Conservation (phyloP, 2,888 invertebrate species). For the Dryobota labecula region DNA sequence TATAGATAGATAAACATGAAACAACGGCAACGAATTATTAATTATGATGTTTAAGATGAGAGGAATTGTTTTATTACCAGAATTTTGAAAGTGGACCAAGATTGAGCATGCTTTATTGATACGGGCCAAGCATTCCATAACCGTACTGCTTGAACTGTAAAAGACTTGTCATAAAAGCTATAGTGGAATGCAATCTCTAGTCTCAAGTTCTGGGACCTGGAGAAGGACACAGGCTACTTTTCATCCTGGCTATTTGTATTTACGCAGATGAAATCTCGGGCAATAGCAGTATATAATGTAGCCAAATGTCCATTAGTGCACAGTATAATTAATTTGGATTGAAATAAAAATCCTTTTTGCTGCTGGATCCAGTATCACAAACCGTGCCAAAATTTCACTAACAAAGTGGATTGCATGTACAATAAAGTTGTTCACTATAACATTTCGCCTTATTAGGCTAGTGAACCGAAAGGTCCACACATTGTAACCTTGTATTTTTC, state of each 20-base stretch:
- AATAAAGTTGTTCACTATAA: constrained; percentile 29
- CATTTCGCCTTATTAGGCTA: constrained; percentile 13
- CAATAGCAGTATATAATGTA: not conserved
- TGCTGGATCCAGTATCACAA: constrained; percentile 8
- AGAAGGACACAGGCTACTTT: not conserved
- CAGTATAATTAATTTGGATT: constrained; percentile 43
- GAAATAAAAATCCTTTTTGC: constrained; percentile 46
- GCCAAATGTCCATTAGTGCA: constrained; percentile 18
- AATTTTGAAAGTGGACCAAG: too few species aligned
- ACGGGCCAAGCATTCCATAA: too few species aligned
- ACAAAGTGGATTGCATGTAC: constrained; percentile 43
- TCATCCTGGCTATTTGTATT: not conserved
- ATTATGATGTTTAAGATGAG: too few species aligned
- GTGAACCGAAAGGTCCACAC: not conserved
- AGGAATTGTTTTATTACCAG: too few species aligned
- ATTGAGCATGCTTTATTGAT: too few species aligned
- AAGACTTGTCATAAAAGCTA: too few species aligned
- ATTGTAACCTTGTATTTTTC: not conserved
- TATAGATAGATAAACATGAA: too few species aligned
- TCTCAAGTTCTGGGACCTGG: too few species aligned
- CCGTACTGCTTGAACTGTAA: too few species aligned
- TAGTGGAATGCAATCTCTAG: too few species aligned
- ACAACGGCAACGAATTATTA: too few species aligned
- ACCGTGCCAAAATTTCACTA: constrained; percentile 54
- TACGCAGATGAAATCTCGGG: not conserved